Conservation (phyloP, 2,797 vertebrate genomes). For the Otolemur crassicaudatus region DNA sequence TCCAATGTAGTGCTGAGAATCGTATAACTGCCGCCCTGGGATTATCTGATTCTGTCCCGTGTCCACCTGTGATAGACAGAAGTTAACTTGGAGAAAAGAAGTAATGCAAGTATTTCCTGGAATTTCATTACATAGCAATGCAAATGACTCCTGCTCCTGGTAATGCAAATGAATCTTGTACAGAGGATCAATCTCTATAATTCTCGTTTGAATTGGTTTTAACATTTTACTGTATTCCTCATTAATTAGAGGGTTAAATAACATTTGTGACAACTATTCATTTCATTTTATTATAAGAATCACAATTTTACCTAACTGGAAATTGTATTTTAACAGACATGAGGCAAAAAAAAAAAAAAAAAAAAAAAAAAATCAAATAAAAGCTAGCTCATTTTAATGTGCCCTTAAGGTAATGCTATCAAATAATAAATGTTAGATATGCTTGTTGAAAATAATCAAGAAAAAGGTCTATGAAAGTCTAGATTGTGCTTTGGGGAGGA, state of each 20-base stretch:
- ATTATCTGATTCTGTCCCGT: neutral
- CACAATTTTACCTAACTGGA: neutral
- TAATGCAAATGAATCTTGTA: neutral
- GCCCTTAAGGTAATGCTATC: neutral
- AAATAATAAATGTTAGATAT: neutral
- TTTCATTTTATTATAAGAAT: neutral
- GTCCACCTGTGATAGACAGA: neutral
- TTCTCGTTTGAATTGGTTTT: constrained; percentile 3
- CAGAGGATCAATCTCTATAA: neutral
- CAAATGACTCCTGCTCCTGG: neutral
- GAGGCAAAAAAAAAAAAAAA: neutral
- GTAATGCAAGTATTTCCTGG: neutral
- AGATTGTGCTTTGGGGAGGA: neutral
- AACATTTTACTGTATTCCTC: neutral
- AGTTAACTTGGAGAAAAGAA: neutral
- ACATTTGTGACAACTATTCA: neutral
- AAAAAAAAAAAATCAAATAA: neutral
- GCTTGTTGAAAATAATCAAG: neutral
- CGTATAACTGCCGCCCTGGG: neutral
- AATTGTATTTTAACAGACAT: neutral
- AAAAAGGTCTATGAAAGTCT: neutral
- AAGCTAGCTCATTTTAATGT: neutral
- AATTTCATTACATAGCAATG: neutral
- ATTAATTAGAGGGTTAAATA: constrained; percentile 7
- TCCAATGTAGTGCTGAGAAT: neutral